Evolutionary conservation across 2,797 vertebrate species (phyloP), one percentile per base, ranked within the genome.

Genomic region (Protosalanx chinensis): DNA sequence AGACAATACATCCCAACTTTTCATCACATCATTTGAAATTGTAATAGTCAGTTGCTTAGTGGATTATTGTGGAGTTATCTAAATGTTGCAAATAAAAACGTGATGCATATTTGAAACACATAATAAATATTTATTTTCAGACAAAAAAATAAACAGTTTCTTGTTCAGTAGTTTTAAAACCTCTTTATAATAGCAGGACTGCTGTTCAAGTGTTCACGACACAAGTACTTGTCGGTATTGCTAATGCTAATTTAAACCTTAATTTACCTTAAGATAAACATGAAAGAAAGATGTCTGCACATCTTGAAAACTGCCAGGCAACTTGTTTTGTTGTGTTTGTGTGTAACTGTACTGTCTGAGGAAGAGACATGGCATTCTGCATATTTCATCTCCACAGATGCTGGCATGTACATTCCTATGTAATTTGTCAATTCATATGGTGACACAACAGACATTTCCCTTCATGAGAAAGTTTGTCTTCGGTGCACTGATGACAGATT

Each of bases 101-200:
- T 16, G 57, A 41, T 63, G 76, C 80, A 37, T 76, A 82, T 81
- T 87, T 91, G 78, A 90, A 89, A 89, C 89, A 90, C 87, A 88
- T 85, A 87, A 89, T 90, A 88, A 88, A 91, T 89, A 85, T 92
- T 92, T 92, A 91, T 90, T 91, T 75, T 83, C 78, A 88, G 85
- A 90, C 85, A 88, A 86, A 88, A 90, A 88, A 87, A 86, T 86
- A 81, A 81, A 85, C 72, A 70, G 80, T 85, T 76, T 79, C 72
- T 85, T 85, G 87, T 86, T 87, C 84, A 90, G 74, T 83, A 73
- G 71, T 83, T 80, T 85, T 77, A 90, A 88, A 88, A 83, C 76
- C 16, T 84, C 72, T 88, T 84, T 81, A 88, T 81, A 91, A 83
- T 79, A 85, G 76, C 77, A 76, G 81, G 71, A 81, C 79, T 77